A percentile compares a stretch with the other conserved stretches of the same genome.
Evolutionary conservation across 1,140 invertebrate genomes (phyloP).

Genomic region (Sarcophaga peregrina): DNA sequence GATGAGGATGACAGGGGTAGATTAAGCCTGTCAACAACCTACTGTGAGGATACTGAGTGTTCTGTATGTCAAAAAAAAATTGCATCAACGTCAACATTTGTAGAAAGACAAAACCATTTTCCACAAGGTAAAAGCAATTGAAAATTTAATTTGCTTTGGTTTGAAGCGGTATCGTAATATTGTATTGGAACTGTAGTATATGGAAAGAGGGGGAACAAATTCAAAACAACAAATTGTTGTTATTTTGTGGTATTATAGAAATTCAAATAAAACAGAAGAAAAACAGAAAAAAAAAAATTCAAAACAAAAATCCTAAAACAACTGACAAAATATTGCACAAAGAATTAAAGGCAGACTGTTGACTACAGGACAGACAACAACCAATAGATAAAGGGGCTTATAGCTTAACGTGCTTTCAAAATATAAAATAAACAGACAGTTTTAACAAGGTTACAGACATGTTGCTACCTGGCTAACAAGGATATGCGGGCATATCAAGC

Average conservation of each 20-base stretch:
- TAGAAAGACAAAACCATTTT: neutral
- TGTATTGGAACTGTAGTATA: too few species aligned
- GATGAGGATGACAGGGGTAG: constrained; percentile 33
- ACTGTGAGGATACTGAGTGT: constrained; percentile 11
- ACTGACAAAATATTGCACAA: constrained; percentile 39
- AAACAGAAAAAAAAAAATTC: too few species aligned
- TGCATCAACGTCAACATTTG: neutral
- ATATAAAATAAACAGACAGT: neutral
- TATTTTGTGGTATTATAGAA: constrained; percentile 1
- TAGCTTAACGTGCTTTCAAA: neutral
- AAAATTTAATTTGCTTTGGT: constrained; percentile 11
- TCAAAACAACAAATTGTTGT: constrained; percentile 1
- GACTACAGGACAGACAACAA: neutral
- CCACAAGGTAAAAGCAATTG: neutral
- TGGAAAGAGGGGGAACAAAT: neutral
- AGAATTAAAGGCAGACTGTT: neutral
- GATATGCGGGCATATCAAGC: neutral
- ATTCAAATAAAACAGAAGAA: neutral
- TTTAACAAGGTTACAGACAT: neutral
- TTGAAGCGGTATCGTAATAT: neutral
- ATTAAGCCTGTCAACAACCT: constrained; percentile 33
- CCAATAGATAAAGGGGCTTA: neutral
- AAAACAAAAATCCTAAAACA: neutral
- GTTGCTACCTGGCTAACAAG: neutral
- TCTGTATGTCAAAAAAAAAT: neutral